These are phyloP conservation scores for Tetragnatha versicolor DNA, from an alignment of 1,140 invertebrate species.

Conservation along the genomic window DNA sequence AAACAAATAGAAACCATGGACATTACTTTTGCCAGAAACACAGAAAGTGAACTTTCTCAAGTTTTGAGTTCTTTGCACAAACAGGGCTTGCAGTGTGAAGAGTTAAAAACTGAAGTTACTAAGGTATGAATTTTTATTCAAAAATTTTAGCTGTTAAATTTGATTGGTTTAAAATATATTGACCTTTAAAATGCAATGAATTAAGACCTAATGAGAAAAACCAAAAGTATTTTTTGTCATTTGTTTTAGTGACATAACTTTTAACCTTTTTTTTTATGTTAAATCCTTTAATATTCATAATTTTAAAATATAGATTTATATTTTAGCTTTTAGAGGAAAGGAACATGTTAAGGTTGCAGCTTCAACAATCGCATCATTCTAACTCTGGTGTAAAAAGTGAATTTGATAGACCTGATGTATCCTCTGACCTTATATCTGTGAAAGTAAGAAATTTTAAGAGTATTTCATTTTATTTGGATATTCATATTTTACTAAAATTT, in stretches of 20 bases:
- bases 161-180: background rate
- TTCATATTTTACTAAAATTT: too few species aligned
- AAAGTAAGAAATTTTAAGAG: constrained; percentile 8
- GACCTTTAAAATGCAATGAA: background rate
- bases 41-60: constrained; percentile 75
- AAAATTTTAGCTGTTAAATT: background rate
- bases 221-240: too few species aligned
- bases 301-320: too few species aligned
- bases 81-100: constrained; percentile 85
- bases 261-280: background rate
- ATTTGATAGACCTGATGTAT: background rate
- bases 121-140: constrained; percentile 64
- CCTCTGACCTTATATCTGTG: constrained; percentile 1
- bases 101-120: constrained; percentile 83
- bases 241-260: background rate
- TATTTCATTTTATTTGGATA: too few species aligned
- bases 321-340: constrained; percentile 77
- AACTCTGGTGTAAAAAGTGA: background rate
- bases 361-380: constrained; percentile 67
- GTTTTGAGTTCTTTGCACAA: constrained; percentile 86
- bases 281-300: background rate
- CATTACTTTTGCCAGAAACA: constrained; percentile 41
- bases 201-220: background rate
- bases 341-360: constrained; percentile 79
- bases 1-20: too few species aligned